A percentile compares a stretch with the other conserved stretches of the same genome.
These are phyloP conservation scores for Mustela lutreola DNA, from an alignment of 2,113 vertebrate genomes.

Conservation along the genomic window DNA sequence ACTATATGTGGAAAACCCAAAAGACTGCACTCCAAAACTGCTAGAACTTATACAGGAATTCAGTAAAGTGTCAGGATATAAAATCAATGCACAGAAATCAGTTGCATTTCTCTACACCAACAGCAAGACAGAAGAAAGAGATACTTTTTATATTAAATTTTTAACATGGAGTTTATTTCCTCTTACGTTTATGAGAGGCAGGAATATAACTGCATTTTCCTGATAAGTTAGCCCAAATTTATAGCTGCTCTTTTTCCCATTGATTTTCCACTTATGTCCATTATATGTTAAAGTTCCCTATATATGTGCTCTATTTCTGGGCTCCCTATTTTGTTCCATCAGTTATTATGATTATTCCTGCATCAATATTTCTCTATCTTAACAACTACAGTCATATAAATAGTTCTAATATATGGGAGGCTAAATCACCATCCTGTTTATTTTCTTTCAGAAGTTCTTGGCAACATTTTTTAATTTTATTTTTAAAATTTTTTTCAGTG, in stretches of 20 bases:
- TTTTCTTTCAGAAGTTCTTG: background rate
- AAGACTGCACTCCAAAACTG: too few relatives aligned
- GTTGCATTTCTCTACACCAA: too few relatives aligned
- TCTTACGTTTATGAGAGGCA: background rate
- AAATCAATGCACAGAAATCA: too few relatives aligned
- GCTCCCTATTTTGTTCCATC: background rate
- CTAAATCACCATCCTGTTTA: background rate
- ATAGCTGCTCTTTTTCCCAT: background rate
- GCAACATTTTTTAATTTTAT: too few relatives aligned
- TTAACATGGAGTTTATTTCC: background rate
- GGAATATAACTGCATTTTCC: background rate
- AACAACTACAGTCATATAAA: background rate
- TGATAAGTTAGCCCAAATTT: background rate
- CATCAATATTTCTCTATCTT: background rate
- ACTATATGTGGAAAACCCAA: too few relatives aligned
- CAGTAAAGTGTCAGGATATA: too few relatives aligned
- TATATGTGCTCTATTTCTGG: background rate
- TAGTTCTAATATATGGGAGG: background rate
- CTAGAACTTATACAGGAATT: too few relatives aligned
- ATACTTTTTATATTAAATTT: background rate
- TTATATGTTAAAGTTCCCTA: background rate
- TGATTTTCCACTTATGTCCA: background rate
- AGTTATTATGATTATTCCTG: background rate
- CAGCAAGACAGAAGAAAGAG: too few relatives aligned
- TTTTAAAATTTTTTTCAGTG: too few relatives aligned